Conservation (phyloP, 2,888 invertebrate species). For the Eurois occulta region DNA sequence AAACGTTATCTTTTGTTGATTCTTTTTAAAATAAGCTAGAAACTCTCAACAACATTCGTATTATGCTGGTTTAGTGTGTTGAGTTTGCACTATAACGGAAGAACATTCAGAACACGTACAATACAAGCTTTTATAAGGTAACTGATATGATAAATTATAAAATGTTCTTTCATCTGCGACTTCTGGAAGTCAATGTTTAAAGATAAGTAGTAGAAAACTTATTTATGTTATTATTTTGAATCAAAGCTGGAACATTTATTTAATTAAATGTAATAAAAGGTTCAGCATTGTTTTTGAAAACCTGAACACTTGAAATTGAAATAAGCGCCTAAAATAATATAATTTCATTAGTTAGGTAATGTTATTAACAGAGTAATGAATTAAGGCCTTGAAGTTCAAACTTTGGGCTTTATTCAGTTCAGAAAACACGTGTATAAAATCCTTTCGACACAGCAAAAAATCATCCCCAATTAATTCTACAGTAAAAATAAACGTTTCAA, state of each 20-base stretch:
- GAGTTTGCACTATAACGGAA: constrained; percentile 26
- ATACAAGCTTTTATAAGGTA: constrained; percentile 33
- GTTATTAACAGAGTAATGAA: background rate
- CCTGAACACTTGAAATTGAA: background rate
- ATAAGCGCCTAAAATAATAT: background rate
- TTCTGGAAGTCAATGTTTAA: constrained; percentile 3
- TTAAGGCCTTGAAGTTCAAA: background rate
- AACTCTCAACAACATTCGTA: constrained; percentile 31
- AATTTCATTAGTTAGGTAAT: background rate
- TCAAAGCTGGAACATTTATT: background rate
- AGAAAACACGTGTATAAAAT: background rate
- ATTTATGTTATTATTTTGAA: background rate
- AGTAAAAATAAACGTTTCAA: constrained; percentile 11
- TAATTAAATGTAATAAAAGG: background rate
- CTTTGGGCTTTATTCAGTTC: background rate
- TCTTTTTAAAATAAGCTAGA: constrained; percentile 2
- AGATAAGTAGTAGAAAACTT: background rate
- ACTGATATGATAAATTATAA: constrained; percentile 34
- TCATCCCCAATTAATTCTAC: constrained; percentile 27
- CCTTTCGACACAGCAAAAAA: background rate
- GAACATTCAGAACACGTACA: constrained; percentile 43
- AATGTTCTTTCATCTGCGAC: background rate
- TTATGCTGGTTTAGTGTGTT: constrained; percentile 21
- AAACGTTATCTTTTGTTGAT: constrained; percentile 6
- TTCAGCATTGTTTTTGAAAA: background rate